Base-by-base conservation (phyloP, 2,888 invertebrate species). In the Pristionchus exspectatus region DNA sequence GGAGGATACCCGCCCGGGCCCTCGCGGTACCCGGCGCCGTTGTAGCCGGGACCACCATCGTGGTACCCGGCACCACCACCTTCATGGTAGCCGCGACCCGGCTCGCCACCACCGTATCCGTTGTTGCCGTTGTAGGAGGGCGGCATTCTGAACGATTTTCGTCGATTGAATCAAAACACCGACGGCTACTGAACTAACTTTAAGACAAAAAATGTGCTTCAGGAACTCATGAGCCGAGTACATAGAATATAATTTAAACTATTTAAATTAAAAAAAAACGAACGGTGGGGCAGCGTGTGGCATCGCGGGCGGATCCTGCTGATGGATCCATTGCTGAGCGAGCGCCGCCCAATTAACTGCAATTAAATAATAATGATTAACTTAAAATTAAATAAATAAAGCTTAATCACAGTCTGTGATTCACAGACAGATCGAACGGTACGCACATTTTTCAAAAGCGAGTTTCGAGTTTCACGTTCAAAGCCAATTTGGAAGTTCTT, bases 251-350 rank as follows among this genome's bases (percentile, higher is more conserved):
- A n/a, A 38, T 38, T 5, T 38, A 38, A 38, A 38, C 38, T 66
- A 69, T 30, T 69, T 69, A 7, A 30, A 30, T 69, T 30, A 69
- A 69, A 30, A 69, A n/a, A 30, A 30, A n/a, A 81, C 77, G 50
- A 21, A 81, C 77, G 44, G 50, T 27, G 50, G 77, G 44, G 50
- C 56, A 7, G 50, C 56, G 9, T 54, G 84, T 0, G 54, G 30
- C 84, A 84, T 84, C 30, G 30, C 24, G 18, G 84, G 33, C 30
- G 81, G 81, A 18, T 81, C 77, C 54, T 84, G 84, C 10, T 84
- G 54, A 4, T 84, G 84, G 44, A 84, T 84, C 84, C 84, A 84
- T 84, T 56, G 84, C 84, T 84, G 84, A 5, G 84, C 84, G 84
- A 84, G 84, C 18, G 21, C 56, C 2, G 84, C 84, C 84, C 84